Conservation (phyloP, 2,888 invertebrate species). For the Crematogaster levior region DNA sequence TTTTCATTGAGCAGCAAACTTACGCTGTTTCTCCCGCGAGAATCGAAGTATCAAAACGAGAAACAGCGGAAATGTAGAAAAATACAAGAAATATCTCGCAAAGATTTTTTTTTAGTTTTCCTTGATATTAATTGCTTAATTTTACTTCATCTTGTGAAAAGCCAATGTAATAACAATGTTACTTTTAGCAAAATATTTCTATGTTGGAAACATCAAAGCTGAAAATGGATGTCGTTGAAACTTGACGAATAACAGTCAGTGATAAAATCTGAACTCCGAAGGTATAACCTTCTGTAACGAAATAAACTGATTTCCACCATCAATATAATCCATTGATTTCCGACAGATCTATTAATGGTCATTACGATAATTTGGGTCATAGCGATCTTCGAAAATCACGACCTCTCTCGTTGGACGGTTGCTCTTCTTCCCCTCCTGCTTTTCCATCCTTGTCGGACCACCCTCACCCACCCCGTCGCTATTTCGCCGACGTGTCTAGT, state of each 20-base stretch:
- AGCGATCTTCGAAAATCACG: slow-evolving; percentile 50
- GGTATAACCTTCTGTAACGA: not conserved
- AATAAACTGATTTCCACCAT: slow-evolving; percentile 9
- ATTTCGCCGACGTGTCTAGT: slow-evolving; percentile 37
- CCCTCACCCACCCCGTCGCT: not conserved
- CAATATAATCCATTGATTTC: slow-evolving; percentile 23
- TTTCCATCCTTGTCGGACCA: slow-evolving; percentile 8
- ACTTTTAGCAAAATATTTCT: slow-evolving; percentile 16
- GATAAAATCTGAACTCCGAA: not conserved
- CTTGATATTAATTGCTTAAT: slow-evolving; percentile 8
- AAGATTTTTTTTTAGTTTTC: not conserved
- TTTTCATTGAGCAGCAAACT: not conserved
- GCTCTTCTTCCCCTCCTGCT: slow-evolving; percentile 32
- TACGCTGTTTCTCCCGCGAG: not conserved
- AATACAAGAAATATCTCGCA: not conserved
- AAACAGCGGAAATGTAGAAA: not conserved
- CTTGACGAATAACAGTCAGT: not conserved
- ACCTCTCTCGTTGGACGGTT: slow-evolving; percentile 47
- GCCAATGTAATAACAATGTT: slow-evolving; percentile 7
- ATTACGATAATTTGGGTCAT: slow-evolving; percentile 28
- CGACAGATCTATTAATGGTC: slow-evolving; percentile 23
- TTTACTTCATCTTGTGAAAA: not conserved
- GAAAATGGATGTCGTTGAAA: slow-evolving; percentile 26
- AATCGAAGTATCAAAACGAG: not conserved
- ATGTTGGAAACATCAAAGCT: slow-evolving; percentile 14